These are phyloP conservation scores for Orchestia grillus DNA, from an alignment of 1,140 invertebrate genomes.

Conservation along the genomic window DNA sequence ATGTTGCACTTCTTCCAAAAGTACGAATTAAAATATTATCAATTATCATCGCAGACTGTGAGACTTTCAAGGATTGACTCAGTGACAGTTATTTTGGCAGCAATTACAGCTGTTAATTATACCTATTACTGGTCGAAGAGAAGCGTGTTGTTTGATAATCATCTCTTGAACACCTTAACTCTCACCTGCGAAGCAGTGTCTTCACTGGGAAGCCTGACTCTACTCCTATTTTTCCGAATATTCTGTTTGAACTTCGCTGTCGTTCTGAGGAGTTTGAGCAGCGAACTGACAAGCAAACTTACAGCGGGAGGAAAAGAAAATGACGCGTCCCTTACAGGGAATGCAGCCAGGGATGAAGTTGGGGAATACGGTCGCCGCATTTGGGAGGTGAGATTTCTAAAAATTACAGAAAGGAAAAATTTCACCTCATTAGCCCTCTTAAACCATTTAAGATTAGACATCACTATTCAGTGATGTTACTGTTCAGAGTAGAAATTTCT, in stretches of 20 bases:
- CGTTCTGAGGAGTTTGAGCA: not conserved
- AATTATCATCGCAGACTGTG: not conserved
- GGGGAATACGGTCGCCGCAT: not conserved
- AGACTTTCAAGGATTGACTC: not conserved
- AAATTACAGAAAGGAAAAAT: not conserved
- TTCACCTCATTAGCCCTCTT: too few species aligned
- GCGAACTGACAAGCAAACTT: not conserved
- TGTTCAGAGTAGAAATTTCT: too few species aligned
- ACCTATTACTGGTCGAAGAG: not conserved
- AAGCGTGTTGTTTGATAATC: not conserved
- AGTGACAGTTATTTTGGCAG: not conserved
- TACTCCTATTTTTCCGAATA: not conserved
- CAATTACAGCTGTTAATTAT: not conserved
- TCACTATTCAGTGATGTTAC: too few species aligned
- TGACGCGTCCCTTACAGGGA: not conserved
- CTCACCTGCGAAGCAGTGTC: not conserved
- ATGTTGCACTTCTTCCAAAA: not conserved
- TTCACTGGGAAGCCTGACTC: not conserved
- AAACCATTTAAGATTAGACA: too few species aligned
- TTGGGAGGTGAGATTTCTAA: not conserved
- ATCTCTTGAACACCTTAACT: not conserved
- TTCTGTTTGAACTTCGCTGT: not conserved
- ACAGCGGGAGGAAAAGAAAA: not conserved
- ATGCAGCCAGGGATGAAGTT: not conserved
- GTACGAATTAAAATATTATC: not conserved